These are phyloP conservation scores for Amphilophus citrinellus DNA, from an alignment of 2,113 vertebrate species.

Conservation along the genomic window DNA sequence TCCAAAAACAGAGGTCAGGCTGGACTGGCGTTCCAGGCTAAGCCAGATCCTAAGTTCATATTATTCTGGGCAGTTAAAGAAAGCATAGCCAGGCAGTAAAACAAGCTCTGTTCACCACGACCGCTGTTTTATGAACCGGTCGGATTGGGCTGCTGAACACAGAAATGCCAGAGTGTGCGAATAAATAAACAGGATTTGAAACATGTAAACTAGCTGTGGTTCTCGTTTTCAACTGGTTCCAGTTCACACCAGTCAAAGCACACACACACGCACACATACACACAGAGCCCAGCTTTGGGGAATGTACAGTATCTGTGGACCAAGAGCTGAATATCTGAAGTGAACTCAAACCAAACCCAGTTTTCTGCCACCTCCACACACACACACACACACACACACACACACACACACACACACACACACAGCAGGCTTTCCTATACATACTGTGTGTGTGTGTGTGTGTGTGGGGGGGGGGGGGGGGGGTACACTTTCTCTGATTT, in stretches of 20 bases:
- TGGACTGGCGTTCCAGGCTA: conserved; percentile 11
- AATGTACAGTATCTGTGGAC: not conserved
- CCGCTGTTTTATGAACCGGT: not conserved
- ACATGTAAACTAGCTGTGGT: not conserved
- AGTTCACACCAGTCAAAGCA: not conserved
- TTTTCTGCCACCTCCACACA: not conserved
- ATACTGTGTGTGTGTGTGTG: too few relatives aligned
- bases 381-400: not conserved
- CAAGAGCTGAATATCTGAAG: not conserved
- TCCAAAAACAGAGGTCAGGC: conserved; percentile 43
- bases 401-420: too few relatives aligned
- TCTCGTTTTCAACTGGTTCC: not conserved
- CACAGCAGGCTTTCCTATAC: too few relatives aligned
- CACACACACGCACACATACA: not conserved
- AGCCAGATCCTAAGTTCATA: conserved; percentile 36
- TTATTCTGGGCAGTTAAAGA: conserved; percentile 41
- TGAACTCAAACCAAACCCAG: not conserved
- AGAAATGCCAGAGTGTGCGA: conserved; percentile 35
- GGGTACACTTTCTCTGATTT: not conserved
- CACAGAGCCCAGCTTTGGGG: not conserved
- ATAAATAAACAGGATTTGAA: conserved; percentile 36
- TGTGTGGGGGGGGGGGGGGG: not conserved
- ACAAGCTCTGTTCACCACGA: conserved; percentile 25
- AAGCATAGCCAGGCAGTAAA: conserved; percentile 45
- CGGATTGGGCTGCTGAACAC: conserved; percentile 10